Evolutionary conservation across 2,888 invertebrate genomes (phyloP).

Genomic region (Noctua fimbriata): DNA sequence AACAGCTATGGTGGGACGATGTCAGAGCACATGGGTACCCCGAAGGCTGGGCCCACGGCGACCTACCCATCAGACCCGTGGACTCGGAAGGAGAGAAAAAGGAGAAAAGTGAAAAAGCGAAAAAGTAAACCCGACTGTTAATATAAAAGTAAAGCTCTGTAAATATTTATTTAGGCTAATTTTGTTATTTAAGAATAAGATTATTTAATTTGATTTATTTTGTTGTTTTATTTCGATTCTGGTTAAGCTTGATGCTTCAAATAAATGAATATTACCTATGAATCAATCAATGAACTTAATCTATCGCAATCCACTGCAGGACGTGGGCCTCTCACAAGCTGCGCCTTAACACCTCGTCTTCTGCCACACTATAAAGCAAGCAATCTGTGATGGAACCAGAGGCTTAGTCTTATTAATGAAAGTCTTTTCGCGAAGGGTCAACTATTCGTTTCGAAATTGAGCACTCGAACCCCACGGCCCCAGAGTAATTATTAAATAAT

Average conservation of each 20-base stretch:
- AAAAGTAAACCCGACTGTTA: conserved; percentile 68
- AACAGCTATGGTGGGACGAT: conserved; percentile 94
- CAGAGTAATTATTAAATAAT: neutral
- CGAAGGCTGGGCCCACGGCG: conserved; percentile 82
- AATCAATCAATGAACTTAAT: neutral
- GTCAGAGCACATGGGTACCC: conserved; percentile 88
- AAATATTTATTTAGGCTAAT: conserved; percentile 64
- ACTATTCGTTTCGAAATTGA: too few relatives aligned
- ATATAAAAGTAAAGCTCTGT: conserved; percentile 52
- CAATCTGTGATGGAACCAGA: neutral
- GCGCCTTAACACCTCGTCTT: neutral
- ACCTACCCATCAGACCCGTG: conserved; percentile 73
- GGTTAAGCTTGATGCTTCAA: neutral
- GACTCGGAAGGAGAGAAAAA: conserved; percentile 77
- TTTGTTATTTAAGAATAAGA: conserved; percentile 62
- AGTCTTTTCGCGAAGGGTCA: neutral
- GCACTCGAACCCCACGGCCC: too few relatives aligned
- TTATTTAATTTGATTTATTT: conserved; percentile 44
- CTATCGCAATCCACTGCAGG: neutral
- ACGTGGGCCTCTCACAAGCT: neutral
- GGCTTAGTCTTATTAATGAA: neutral
- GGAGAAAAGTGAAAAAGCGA: conserved; percentile 65
- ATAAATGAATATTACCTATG: neutral
- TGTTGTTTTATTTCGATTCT: conserved; percentile 38
- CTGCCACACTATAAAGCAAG: neutral